These are phyloP conservation scores for Stegodyphus mimosarum DNA, from an alignment of 1,140 invertebrate genomes.

Conservation along the genomic window DNA sequence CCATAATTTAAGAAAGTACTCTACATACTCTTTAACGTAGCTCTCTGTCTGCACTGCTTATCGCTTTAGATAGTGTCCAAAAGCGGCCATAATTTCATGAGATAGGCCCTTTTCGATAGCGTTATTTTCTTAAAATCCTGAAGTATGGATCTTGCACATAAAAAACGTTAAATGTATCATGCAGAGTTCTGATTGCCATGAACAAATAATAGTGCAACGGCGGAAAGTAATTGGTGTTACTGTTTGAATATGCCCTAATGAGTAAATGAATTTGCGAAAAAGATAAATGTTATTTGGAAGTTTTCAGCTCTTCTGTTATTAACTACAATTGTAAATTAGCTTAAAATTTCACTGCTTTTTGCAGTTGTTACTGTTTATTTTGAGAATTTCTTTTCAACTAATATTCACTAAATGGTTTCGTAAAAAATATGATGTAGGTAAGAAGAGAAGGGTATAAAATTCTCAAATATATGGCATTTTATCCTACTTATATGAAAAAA, in stretches of 20 bases:
- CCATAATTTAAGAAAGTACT: slow-evolving; percentile 43
- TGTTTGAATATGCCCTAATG: neutral
- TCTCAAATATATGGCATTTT: no score
- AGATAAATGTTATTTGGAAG: neutral
- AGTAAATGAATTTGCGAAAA: neutral
- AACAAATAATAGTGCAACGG: neutral
- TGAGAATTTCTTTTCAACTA: no score
- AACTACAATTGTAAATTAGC: no score
- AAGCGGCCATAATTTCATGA: slow-evolving; percentile 36
- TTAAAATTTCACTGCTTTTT: no score
- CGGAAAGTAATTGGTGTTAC: no score
- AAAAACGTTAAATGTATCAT: slow-evolving; percentile 21
- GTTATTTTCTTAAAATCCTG: slow-evolving; percentile 45
- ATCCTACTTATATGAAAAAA: no score
- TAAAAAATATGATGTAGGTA: no score
- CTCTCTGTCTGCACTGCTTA: slow-evolving; percentile 26
- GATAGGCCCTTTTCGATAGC: slow-evolving; percentile 49
- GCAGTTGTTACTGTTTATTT: no score
- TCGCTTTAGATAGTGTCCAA: slow-evolving; percentile 56
- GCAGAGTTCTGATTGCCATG: neutral
- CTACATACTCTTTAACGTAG: neutral
- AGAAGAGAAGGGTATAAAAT: no score
- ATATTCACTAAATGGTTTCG: no score
- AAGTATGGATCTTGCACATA: slow-evolving; percentile 5
- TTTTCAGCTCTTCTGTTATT: slow-evolving; percentile 3